Conservation (phyloP, 1,140 invertebrate species). For the Lanistes nyassanus region DNA sequence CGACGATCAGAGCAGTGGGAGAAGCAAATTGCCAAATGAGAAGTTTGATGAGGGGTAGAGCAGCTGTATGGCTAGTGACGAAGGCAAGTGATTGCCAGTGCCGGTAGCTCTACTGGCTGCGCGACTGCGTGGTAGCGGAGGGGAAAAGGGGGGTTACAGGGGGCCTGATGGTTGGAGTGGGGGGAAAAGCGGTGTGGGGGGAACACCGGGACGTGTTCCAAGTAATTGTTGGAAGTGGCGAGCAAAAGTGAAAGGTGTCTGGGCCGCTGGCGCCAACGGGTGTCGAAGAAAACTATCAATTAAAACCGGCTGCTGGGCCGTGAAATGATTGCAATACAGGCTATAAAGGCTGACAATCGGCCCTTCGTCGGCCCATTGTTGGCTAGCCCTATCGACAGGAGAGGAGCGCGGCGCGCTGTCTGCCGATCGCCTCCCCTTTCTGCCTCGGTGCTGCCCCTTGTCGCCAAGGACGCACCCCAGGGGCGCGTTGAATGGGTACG, state of each 20-base stretch:
- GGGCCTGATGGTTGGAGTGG: not conserved
- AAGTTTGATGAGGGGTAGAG: conserved; percentile 12
- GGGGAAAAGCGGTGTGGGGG: not conserved
- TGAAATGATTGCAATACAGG: conserved; percentile 19
- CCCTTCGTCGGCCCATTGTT: not conserved
- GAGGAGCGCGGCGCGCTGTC: not conserved
- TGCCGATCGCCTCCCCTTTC: not conserved
- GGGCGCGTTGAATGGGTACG: not conserved
- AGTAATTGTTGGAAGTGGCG: conserved; percentile 25
- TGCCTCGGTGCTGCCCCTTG: not conserved
- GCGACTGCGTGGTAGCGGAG: not conserved
- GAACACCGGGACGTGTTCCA: conserved; percentile 10
- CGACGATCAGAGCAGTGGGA: not conserved
- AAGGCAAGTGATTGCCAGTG: no score
- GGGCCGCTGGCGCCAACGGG: conserved; percentile 12
- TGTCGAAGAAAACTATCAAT: conserved; percentile 23
- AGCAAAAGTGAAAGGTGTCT: conserved; percentile 19
- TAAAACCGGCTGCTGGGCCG: conserved; percentile 19
- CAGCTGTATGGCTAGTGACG: no score
- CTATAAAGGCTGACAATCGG: conserved; percentile 17
- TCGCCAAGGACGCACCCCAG: conserved; percentile 1
- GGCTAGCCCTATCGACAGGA: conserved; percentile 1
- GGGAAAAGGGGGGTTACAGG: not conserved
- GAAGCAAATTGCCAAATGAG: conserved; percentile 8
- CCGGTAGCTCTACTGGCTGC: no score